Evolutionary conservation across 2,797 vertebrate genomes (phyloP).

Genomic region (Lycodopsis pacificus): DNA sequence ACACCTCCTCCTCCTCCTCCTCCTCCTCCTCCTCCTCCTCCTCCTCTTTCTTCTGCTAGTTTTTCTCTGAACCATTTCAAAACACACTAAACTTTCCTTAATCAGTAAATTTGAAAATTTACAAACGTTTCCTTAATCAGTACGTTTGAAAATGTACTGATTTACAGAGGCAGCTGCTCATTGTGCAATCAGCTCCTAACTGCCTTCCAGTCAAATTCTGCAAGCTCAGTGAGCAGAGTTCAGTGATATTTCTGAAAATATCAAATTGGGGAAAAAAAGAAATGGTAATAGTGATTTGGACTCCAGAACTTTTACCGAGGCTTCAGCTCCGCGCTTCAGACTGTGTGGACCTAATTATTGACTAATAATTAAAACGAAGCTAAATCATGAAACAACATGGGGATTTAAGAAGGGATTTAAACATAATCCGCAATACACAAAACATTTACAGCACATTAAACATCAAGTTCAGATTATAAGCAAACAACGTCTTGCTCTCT

Average conservation of each 20-base stretch:
- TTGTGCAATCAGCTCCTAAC: constrained; percentile 25
- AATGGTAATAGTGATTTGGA: background rate
- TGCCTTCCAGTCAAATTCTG: constrained; percentile 3
- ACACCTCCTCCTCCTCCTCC: background rate
- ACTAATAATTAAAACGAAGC: background rate
- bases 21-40: background rate
- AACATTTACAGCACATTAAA: background rate
- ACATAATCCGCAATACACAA: background rate
- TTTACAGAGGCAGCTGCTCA: constrained; percentile 24
- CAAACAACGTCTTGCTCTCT: background rate
- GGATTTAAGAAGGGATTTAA: background rate
- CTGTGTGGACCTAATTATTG: background rate
- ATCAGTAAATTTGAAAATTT: constrained; percentile 11
- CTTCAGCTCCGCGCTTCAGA: background rate
- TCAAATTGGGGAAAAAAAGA: background rate
- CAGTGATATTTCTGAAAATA: constrained; percentile 12
- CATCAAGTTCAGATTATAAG: background rate
- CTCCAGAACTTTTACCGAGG: background rate
- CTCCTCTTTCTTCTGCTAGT: background rate
- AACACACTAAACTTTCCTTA: background rate
- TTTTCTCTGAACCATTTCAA: constrained; percentile 7
- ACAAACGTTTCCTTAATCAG: constrained; percentile 18
- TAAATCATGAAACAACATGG: background rate
- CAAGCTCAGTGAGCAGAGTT: background rate
- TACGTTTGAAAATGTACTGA: constrained; percentile 20